phyloP scores from a whole-genome alignment of 1,140 invertebrate genomes.

The Tetramorium simillimum region DNA sequence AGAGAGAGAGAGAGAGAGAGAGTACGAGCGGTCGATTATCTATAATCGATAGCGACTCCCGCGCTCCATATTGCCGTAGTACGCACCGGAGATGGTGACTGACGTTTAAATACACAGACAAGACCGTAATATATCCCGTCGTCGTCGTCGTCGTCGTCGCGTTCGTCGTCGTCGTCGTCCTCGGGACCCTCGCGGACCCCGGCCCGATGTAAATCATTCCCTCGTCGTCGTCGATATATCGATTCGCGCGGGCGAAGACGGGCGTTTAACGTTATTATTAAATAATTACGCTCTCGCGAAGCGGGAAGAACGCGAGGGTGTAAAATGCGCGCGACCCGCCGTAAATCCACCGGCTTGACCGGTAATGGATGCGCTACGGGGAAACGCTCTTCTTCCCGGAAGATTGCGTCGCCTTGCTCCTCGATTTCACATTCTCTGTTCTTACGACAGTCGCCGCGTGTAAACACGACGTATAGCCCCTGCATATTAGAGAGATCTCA shows the following conservation, averaged over 20 bases:
- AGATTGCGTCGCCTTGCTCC: not conserved
- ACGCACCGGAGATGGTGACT: constrained; percentile 51
- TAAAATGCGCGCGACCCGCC: constrained; percentile 29
- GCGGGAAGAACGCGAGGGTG: constrained; percentile 28
- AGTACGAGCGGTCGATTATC: constrained; percentile 74
- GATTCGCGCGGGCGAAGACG: not conserved
- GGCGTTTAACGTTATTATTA: constrained; percentile 46
- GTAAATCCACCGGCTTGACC: constrained; percentile 44
- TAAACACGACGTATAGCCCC: not conserved
- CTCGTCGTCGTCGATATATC: constrained; percentile 24
- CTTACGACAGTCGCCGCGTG: not conserved
- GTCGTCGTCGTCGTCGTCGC: constrained; percentile 14
- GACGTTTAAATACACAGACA: constrained; percentile 60
- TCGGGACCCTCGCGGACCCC: constrained; percentile 3
- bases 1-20: constrained; percentile 23
- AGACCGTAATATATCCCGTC: constrained; percentile 56
- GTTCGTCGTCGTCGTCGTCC: not conserved
- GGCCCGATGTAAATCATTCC: constrained; percentile 32
- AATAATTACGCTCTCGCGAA: constrained; percentile 45
- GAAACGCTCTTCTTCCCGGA: constrained; percentile 20
- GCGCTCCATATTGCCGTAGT: constrained; percentile 67
- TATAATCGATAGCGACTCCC: constrained; percentile 74
- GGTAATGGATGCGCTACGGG: constrained; percentile 2
- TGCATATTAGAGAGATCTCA: not conserved
- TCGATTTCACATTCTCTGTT: constrained; percentile 22